Conservation (phyloP, 23 tunicate genomes). For the Styela plicata region DNA sequence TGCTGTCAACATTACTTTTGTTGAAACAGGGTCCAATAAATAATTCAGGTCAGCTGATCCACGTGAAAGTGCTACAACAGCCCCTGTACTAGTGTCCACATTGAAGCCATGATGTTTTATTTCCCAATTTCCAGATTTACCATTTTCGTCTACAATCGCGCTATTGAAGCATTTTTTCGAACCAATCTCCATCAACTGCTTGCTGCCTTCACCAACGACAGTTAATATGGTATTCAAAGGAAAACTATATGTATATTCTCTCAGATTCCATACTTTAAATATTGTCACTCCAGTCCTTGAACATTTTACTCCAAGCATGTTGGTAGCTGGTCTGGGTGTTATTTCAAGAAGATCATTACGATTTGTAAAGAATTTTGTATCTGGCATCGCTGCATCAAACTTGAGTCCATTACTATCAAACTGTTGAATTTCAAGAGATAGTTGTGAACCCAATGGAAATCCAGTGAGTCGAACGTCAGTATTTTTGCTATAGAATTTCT, state of each 20-base stretch:
- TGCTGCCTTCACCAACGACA: neutral
- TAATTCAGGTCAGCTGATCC: conserved; percentile 3
- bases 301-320: neutral
- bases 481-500: conserved; percentile 44
- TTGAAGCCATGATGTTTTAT: neutral
- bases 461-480: conserved; percentile 11
- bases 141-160: neutral
- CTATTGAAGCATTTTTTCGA: conserved; percentile 15
- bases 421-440: conserved; percentile 51
- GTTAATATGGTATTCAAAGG: neutral
- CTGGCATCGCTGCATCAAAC: conserved; percentile 55
- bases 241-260: neutral
- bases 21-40: neutral
- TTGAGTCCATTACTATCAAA: conserved; percentile 62
- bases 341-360: conserved; percentile 32
- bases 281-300: conserved; percentile 12
- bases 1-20: conserved; percentile 7
- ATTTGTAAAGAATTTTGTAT: conserved; percentile 36
- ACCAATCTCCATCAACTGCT: neutral
- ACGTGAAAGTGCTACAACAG: conserved; percentile 1
- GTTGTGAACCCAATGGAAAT: conserved; percentile 56
- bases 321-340: conserved; percentile 1
- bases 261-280: conserved; percentile 13
- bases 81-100: neutral
- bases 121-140: neutral